These are phyloP conservation scores for Geotria australis DNA, from an alignment of 2,797 vertebrate species.

Conservation along the genomic window DNA sequence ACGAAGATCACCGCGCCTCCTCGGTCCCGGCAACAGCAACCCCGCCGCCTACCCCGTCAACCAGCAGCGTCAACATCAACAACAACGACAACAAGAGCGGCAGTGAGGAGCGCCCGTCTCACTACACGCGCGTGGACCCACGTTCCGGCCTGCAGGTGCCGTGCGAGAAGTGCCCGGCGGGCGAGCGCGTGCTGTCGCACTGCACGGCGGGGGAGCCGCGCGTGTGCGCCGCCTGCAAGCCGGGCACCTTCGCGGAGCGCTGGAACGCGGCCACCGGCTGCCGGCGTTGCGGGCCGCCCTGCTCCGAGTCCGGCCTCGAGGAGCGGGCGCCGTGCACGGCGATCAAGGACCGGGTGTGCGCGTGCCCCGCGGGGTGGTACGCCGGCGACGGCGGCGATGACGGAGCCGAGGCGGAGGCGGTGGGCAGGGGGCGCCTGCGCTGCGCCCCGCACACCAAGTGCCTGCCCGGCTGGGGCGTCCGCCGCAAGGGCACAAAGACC, in stretches of 20 bases:
- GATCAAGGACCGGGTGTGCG: conserved; percentile 45
- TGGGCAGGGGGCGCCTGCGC: too few relatives aligned
- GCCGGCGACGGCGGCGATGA: conserved; percentile 9
- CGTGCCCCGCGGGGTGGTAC: conserved; percentile 35
- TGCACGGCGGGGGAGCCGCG: conserved; percentile 34
- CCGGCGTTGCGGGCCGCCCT: conserved; percentile 35
- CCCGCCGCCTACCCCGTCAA: too few relatives aligned
- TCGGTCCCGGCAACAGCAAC: too few relatives aligned
- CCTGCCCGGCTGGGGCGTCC: conserved; percentile 39
- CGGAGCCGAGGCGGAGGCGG: too few relatives aligned
- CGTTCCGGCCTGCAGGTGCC: conserved; percentile 26
- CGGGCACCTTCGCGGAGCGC: conserved; percentile 41
- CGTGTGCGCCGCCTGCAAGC: conserved; percentile 43
- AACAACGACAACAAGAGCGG: too few relatives aligned
- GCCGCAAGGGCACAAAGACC: conserved; percentile 34
- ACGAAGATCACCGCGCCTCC: too few relatives aligned
- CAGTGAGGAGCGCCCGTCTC: too few relatives aligned
- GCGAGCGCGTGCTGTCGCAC: conserved; percentile 50
- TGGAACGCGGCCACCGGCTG: conserved; percentile 64
- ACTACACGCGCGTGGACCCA: conserved; percentile 36
- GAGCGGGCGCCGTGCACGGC: conserved; percentile 37
- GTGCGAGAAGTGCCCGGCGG: conserved; percentile 80
- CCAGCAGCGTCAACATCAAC: too few relatives aligned
- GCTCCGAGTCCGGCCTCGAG: conserved; percentile 18
- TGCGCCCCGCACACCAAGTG: conserved; percentile 36